These are phyloP conservation scores for Rhyacophila brunnea DNA, from an alignment of 1,140 invertebrate genomes.

Conservation along the genomic window DNA sequence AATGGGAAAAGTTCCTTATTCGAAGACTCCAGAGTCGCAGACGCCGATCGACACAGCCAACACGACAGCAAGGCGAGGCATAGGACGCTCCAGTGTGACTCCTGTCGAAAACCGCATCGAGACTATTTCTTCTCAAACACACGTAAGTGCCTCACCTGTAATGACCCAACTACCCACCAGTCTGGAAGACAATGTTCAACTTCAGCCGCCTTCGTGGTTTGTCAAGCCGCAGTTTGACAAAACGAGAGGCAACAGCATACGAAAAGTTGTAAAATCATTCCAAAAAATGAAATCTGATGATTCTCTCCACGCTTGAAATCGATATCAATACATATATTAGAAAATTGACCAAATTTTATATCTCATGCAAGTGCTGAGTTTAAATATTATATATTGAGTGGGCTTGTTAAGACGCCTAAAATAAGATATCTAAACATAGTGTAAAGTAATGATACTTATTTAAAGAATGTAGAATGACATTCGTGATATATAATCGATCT, in stretches of 20 bases:
- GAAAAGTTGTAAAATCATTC: slow-evolving; percentile 28
- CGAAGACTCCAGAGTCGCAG: slow-evolving; percentile 21
- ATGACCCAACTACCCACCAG: slow-evolving; percentile 20
- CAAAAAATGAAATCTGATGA: slow-evolving; percentile 29
- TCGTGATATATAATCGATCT: too few species aligned
- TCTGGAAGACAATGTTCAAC: slow-evolving; percentile 46
- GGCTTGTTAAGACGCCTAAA: too few species aligned
- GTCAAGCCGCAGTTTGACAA: slow-evolving; percentile 48
- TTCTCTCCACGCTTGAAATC: slow-evolving; percentile 7
- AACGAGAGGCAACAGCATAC: slow-evolving; percentile 39
- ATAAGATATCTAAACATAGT: too few species aligned
- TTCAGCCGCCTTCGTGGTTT: slow-evolving; percentile 52
- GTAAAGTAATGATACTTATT: too few species aligned
- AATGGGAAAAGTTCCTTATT: slow-evolving; percentile 52
- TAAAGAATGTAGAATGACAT: too few species aligned
- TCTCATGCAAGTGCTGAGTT: too few species aligned
- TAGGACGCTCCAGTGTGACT: slow-evolving; percentile 41
- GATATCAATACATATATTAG: too few species aligned
- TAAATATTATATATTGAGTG: too few species aligned
- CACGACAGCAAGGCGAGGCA: slow-evolving; percentile 16
- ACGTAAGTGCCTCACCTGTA: slow-evolving; percentile 39
- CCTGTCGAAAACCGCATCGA: slow-evolving; percentile 41
- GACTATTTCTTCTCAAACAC: slow-evolving; percentile 35
- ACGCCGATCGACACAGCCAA: background rate
- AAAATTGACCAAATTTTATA: too few species aligned